Evolutionary conservation across 2,113 vertebrate species (phyloP).

Genomic region (Machaerirhynchus nigripectus): DNA sequence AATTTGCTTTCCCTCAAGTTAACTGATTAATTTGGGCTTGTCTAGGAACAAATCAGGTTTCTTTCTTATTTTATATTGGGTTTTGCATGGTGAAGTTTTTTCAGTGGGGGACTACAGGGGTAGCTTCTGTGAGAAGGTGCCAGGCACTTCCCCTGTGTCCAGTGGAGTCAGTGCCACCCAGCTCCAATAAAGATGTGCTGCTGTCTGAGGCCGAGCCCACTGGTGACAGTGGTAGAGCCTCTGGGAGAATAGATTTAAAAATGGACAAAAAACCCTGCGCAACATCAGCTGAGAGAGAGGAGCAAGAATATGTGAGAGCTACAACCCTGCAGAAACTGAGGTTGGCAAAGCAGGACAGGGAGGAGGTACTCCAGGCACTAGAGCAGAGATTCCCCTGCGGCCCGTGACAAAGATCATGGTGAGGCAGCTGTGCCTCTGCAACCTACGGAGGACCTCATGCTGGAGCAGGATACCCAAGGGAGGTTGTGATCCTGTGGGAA

Average conservation of each 20-base stretch:
- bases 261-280: rapidly evolving
- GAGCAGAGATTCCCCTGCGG: neutral
- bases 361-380: neutral
- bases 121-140: neutral
- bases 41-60: neutral
- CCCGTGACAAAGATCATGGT: neutral
- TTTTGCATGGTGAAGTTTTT: neutral
- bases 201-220: rapidly evolving
- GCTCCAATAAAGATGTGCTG: neutral
- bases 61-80: neutral
- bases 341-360: neutral
- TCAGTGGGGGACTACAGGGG: neutral
- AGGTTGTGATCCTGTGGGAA: neutral
- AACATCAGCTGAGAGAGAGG: neutral
- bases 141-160: neutral
- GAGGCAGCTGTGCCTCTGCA: neutral
- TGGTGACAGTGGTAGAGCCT: neutral
- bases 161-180: neutral
- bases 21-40: neutral
- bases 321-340: neutral
- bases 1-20: neutral
- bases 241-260: neutral
- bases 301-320: neutral
- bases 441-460: neutral
- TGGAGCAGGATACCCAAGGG: neutral